These are phyloP conservation scores for Holcopasites calliopsidis DNA, from an alignment of 1,140 invertebrate genomes.

Conservation along the genomic window DNA sequence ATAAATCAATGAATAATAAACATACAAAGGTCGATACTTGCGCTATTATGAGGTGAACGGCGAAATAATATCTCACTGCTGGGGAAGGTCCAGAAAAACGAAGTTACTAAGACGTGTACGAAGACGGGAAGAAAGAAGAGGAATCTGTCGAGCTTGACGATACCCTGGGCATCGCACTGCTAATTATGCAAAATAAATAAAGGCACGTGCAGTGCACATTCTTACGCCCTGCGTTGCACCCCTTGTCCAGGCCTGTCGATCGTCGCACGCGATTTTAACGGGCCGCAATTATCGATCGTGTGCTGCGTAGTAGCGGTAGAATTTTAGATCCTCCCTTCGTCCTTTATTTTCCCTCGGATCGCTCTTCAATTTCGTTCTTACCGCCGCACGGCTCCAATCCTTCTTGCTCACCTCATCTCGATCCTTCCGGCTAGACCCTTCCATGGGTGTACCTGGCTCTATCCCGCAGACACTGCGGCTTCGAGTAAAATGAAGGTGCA, in stretches of 20 bases:
- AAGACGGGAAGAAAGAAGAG: background rate
- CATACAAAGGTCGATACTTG: too few relatives aligned
- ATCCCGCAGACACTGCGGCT: too few relatives aligned
- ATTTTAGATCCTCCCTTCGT: constrained; percentile 15
- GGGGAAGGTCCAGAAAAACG: background rate
- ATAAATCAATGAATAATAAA: too few relatives aligned
- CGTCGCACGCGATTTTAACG: constrained; percentile 67
- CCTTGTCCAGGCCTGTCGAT: constrained; percentile 26
- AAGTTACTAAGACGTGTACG: background rate
- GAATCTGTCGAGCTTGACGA: constrained; percentile 51
- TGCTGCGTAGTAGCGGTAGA: constrained; percentile 51
- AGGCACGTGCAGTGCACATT: constrained; percentile 69
- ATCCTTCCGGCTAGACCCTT: background rate
- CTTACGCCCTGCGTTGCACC: constrained; percentile 55
- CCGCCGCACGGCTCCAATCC: background rate
- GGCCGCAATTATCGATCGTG: constrained; percentile 66
- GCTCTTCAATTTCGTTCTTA: constrained; percentile 5
- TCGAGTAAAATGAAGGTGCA: background rate
- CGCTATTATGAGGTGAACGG: too few relatives aligned
- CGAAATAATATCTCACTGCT: background rate
- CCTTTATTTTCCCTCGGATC: background rate
- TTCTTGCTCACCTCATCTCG: background rate
- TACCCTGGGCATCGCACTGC: constrained; percentile 49
- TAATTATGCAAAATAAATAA: constrained; percentile 75
- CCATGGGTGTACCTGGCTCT: background rate